phyloP scores from a whole-genome alignment of 37 sponge, comb jelly and placozoan species.

The Amphimedon queenslandica region DNA sequence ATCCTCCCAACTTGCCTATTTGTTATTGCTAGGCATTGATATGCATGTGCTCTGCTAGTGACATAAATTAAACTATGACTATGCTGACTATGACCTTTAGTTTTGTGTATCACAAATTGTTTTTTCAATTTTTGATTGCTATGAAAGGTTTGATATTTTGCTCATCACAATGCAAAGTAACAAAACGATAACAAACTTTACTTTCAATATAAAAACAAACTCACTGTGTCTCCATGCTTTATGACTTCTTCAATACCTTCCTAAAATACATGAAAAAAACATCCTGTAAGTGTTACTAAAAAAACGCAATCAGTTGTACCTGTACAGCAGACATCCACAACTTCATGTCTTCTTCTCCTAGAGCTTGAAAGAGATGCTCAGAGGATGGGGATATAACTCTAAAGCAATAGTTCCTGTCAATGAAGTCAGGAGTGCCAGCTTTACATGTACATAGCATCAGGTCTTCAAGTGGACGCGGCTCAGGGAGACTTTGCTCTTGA shows the following conservation, averaged over 20 bases:
- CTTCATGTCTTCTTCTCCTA: constrained; percentile 40
- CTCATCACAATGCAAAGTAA: no score
- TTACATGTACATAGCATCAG: constrained; percentile 71
- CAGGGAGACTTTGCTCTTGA: constrained; percentile 54
- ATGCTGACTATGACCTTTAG: no score
- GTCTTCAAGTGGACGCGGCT: constrained; percentile 56
- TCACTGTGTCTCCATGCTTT: background rate
- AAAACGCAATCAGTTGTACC: constrained; percentile 25
- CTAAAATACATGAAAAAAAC: background rate
- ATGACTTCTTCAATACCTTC: background rate
- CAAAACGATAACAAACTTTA: no score
- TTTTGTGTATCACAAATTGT: no score
- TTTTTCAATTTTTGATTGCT: no score
- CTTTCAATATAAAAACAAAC: no score
- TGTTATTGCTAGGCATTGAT: no score
- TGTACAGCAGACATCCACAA: constrained; percentile 66
- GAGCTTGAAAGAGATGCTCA: constrained; percentile 76
- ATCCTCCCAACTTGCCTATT: no score
- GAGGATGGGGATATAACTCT: constrained; percentile 73
- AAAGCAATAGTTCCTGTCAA: constrained; percentile 84
- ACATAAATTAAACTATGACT: no score
- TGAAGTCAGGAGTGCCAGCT: constrained; percentile 44
- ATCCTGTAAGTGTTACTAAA: background rate
- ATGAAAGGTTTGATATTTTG: no score
- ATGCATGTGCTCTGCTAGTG: no score